Evolutionary conservation across 2,113 vertebrate species (phyloP).

Genomic region (Pituophis catenifer): DNA sequence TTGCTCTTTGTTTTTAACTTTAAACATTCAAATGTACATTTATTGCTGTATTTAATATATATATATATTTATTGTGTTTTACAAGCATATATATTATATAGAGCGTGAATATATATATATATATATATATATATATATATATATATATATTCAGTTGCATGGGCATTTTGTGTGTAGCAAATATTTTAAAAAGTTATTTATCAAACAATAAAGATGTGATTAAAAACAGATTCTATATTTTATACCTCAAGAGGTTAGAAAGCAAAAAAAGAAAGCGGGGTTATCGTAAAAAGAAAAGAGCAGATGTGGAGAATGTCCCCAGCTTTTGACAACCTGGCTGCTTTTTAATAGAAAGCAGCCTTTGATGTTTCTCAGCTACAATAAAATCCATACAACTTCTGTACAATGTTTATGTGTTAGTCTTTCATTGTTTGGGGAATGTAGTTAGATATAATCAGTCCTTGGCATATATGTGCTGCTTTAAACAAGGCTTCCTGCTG

Average conservation of each 20-base stretch:
- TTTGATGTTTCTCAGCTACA: constrained; percentile 39
- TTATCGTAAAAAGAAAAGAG: constrained; percentile 55
- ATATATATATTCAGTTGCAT: constrained; percentile 70
- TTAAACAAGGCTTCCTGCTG: constrained; percentile 57
- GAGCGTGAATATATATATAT: constrained; percentile 37
- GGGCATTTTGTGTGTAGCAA: constrained; percentile 78
- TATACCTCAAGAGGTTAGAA: constrained; percentile 75
- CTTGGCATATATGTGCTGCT: constrained; percentile 50
- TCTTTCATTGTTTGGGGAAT: constrained; percentile 57
- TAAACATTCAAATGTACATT: constrained; percentile 57
- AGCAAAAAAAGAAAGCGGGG: constrained; percentile 62
- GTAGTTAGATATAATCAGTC: constrained; percentile 43
- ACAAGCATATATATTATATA: constrained; percentile 66
- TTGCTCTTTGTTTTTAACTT: constrained; percentile 47
- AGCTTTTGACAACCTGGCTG: constrained; percentile 61
- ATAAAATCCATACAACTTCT: constrained; percentile 24
- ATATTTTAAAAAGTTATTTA: constrained; percentile 83
- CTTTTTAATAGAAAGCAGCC: constrained; percentile 53
- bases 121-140: constrained; percentile 40
- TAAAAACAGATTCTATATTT: constrained; percentile 86
- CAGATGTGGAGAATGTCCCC: constrained; percentile 49
- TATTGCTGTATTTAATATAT: constrained; percentile 66
- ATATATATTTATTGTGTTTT: constrained; percentile 81
- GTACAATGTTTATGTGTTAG: constrained; percentile 41
- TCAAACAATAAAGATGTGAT: constrained; percentile 78